Evolutionary conservation across 2,113 vertebrate genomes (phyloP).

Genomic region (Bubo bubo): DNA sequence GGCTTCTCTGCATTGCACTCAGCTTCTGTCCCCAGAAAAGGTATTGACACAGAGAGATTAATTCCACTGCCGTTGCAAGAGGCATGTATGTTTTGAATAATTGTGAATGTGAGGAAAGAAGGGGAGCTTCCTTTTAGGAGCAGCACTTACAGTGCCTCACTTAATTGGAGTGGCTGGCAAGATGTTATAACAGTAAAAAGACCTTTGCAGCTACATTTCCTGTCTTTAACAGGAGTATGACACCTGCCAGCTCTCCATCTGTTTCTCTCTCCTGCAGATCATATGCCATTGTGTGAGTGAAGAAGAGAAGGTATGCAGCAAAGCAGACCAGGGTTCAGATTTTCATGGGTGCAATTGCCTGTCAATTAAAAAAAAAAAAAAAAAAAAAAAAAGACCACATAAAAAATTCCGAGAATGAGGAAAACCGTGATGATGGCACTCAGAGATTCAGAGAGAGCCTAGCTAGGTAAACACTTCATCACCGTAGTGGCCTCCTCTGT

Average conservation of each 20-base stretch:
- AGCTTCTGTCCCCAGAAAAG: neutral
- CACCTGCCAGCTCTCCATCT: neutral
- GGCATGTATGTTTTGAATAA: neutral
- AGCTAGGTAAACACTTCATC: conserved; percentile 13
- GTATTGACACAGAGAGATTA: neutral
- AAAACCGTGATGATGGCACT: conserved; percentile 3
- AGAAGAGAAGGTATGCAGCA: neutral
- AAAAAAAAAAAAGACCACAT: neutral
- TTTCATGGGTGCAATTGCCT: neutral
- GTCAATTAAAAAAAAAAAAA: neutral
- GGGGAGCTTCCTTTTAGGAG: neutral
- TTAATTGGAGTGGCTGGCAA: neutral
- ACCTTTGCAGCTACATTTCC: neutral
- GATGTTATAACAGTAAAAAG: neutral
- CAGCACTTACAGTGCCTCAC: neutral
- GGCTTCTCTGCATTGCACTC: neutral
- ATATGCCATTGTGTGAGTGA: neutral
- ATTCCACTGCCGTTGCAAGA: neutral
- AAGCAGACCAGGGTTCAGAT: neutral
- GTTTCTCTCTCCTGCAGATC: neutral
- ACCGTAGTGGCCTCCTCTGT: neutral
- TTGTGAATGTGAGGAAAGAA: neutral
- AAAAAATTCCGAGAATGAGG: conserved; percentile 36
- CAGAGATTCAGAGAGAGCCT: conserved; percentile 5
- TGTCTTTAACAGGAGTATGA: neutral